Percentiles rank a stretch among this genome's conserved stretches.
Conservation (phyloP, 2,888 invertebrate species). For the Rapana venosa region DNA sequence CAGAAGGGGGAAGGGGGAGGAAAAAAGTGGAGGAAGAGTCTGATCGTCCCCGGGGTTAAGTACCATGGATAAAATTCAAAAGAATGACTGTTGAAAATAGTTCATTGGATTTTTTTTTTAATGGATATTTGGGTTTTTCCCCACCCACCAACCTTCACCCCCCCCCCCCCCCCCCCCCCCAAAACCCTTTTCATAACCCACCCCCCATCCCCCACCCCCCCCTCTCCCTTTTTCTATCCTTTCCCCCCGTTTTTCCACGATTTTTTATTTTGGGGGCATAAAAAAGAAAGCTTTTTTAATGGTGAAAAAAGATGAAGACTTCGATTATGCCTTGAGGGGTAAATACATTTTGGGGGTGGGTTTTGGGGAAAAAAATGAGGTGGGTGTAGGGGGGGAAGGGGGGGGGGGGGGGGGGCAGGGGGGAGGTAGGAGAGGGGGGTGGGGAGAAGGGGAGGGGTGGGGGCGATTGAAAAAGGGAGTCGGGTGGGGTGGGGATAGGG, state of each 20-base stretch:
- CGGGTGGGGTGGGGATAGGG: not conserved
- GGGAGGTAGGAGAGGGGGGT: not conserved
- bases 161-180: not conserved
- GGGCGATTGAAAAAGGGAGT: not conserved
- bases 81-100: slow-evolving; percentile 12
- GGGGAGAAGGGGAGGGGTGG: not conserved
- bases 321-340: not conserved
- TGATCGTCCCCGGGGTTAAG: not conserved
- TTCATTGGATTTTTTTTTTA: not conserved
- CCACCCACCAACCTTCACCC: not conserved
- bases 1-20: not conserved
- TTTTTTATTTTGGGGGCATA: not conserved
- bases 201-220: not conserved
- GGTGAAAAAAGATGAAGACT: not conserved
- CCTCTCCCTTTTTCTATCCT: not conserved
- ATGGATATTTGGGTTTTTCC: not conserved
- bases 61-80: not conserved
- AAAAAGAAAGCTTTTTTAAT: not conserved
- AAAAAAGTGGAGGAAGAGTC: not conserved
- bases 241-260: not conserved
- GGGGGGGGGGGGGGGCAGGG: not conserved
- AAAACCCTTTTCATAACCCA: not conserved
- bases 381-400: not conserved
- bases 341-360: not conserved
- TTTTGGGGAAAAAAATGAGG: not conserved